Base-by-base conservation (phyloP, 1,140 invertebrate species). In the Pseudobourletiella spinata region DNA sequence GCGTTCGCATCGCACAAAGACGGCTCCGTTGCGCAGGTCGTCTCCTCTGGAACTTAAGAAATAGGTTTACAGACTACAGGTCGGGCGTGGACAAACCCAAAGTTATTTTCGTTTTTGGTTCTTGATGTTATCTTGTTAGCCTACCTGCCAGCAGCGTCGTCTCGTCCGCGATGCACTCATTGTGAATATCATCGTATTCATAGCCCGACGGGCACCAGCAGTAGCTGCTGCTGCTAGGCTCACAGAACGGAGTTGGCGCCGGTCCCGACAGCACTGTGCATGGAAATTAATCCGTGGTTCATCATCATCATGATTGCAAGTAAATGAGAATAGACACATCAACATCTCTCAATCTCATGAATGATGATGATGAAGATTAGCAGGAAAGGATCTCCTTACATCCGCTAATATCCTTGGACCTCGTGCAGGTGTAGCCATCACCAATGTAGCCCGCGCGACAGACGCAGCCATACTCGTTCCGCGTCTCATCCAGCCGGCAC, bases 401-500 rank as follows among this genome's bases (percentile, higher is more conserved):
- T 39, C 11, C 6, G 22, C 16, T 25, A 48, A 18, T 48, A 18
- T 48, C 24, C 18, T 20, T 6, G 8, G 63, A 30, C 2, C 24
- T 20, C 44, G 46, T 65, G 73, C 87, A 91, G 16, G 68, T 73
- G 65, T 80, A 62, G 14, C 91, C 91, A 74, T 91, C 82, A 8
- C 88, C 89, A 43, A 76, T 75, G 73, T 82, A 95, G 14, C 89
- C 91, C 26, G 80, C 71, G 29, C 82, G 80, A 72, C 92, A 96
- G 35, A 80, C 73, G 72, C 89, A 92, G 4, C 74, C 75, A 70
- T 84, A 82, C 25, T 73, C 75, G 42, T 80, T 77, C 1, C 72
- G 75, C 28, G 76, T 74, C 11, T 79, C 78, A 52, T 82, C 76
- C 54, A 81, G 82, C 11, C 79, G 76, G 72, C 89, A 93, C 43